Conservation (phyloP, 2,797 vertebrate genomes). For the Cuniculus paca region DNA sequence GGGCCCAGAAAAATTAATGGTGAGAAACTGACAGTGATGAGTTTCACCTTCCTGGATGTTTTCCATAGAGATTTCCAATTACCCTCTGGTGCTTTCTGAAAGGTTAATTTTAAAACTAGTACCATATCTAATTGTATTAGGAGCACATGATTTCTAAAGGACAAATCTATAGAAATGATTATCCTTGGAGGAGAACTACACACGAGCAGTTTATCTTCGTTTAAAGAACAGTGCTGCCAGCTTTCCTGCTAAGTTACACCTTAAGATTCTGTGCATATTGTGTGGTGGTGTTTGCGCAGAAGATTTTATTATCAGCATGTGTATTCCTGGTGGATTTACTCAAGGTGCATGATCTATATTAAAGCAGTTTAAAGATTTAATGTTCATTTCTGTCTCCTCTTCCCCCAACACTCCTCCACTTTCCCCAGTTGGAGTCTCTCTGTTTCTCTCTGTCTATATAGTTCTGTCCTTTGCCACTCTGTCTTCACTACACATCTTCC, state of each 20-base stretch:
- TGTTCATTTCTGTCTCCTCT: not conserved
- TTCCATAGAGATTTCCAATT: slow-evolving; percentile 70
- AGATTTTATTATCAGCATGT: not conserved
- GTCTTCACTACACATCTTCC: not conserved
- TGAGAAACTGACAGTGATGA: slow-evolving; percentile 80
- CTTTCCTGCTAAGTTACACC: not conserved
- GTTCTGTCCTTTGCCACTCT: slow-evolving; percentile 5
- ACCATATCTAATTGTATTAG: slow-evolving; percentile 82
- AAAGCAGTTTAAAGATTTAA: slow-evolving; percentile 11
- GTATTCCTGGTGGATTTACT: not conserved
- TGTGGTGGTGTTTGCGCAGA: slow-evolving; percentile 13
- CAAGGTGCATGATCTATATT: not conserved
- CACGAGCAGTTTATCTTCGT: slow-evolving; percentile 76
- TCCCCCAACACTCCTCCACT: not conserved
- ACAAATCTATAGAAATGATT: slow-evolving; percentile 69
- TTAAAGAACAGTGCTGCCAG: slow-evolving; percentile 31
- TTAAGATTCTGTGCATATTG: not conserved
- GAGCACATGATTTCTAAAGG: slow-evolving; percentile 82
- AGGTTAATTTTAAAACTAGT: slow-evolving; percentile 79
- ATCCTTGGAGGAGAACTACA: slow-evolving; percentile 75
- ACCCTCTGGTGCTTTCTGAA: slow-evolving; percentile 64
- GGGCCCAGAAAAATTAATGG: slow-evolving; percentile 78
- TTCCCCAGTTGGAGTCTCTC: not conserved
- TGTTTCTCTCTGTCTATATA: slow-evolving; percentile 3
- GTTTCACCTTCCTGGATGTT: slow-evolving; percentile 75